These are phyloP conservation scores for Zaprionus nigranus DNA, from an alignment of 1,140 invertebrate genomes.

Conservation along the genomic window DNA sequence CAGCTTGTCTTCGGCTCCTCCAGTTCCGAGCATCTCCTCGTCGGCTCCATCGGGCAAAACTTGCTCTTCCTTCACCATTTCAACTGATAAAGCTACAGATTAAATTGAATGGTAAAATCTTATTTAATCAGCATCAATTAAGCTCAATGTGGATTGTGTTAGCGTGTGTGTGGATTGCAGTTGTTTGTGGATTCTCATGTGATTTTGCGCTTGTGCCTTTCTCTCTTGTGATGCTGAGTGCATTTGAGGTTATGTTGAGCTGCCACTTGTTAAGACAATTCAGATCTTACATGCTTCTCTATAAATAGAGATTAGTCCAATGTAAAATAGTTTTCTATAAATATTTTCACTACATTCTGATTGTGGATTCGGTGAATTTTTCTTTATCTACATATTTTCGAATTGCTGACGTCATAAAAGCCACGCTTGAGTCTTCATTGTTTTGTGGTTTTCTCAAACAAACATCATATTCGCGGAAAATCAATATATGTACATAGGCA, in stretches of 20 bases:
- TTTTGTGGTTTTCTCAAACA: slow-evolving; percentile 10
- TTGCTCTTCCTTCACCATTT: slow-evolving; percentile 79
- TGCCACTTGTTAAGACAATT: background rate
- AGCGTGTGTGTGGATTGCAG: slow-evolving; percentile 25
- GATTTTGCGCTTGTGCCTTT: slow-evolving; percentile 13
- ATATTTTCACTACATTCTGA: background rate
- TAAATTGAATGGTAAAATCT: slow-evolving; percentile 38
- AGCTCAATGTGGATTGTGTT: slow-evolving; percentile 22
- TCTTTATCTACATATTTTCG: background rate
- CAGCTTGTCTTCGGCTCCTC: slow-evolving; percentile 86
- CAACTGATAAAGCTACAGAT: slow-evolving; percentile 35
- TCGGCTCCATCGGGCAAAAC: slow-evolving; percentile 86
- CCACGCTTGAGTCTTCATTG: slow-evolving; percentile 5
- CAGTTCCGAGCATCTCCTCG: slow-evolving; percentile 87
- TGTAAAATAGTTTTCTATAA: background rate
- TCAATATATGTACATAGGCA: slow-evolving; percentile 32
- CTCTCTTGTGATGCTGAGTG: background rate
- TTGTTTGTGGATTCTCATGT: background rate
- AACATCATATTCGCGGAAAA: slow-evolving; percentile 30
- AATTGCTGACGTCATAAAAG: slow-evolving; percentile 39
- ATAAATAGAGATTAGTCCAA: background rate
- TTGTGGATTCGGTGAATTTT: background rate
- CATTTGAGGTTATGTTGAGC: slow-evolving; percentile 16
- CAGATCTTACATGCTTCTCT: background rate
- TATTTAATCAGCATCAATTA: slow-evolving; percentile 65